These are phyloP conservation scores for Artibeus lituratus DNA, from an alignment of 2,797 vertebrate species.

Conservation along the genomic window DNA sequence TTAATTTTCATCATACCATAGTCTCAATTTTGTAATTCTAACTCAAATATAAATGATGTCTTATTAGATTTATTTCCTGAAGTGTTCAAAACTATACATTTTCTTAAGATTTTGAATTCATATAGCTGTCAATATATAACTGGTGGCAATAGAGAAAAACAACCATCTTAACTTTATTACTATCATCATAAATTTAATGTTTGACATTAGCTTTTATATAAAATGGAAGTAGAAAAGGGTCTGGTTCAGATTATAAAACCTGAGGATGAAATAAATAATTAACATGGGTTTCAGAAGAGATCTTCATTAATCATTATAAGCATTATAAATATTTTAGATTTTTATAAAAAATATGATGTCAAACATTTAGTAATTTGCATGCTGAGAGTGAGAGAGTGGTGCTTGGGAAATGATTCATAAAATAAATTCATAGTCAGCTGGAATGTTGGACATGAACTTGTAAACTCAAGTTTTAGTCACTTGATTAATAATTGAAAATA, in stretches of 20 bases:
- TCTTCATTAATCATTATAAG: conserved; percentile 76
- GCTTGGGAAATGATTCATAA: conserved; percentile 29
- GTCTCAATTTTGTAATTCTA: conserved; percentile 30
- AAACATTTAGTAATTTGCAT: conserved; percentile 70
- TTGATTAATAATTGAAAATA: background rate
- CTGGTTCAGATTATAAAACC: conserved; percentile 50
- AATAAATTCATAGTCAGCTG: conserved; percentile 40
- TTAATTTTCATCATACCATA: conserved; percentile 29
- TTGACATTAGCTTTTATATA: conserved; percentile 59
- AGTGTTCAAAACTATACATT: conserved; percentile 21
- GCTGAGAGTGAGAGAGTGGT: conserved; percentile 24
- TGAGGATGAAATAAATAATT: conserved; percentile 56
- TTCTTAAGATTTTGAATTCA: conserved; percentile 34
- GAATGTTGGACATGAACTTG: conserved; percentile 30
- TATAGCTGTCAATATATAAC: conserved; percentile 75
- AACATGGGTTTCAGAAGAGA: conserved; percentile 67
- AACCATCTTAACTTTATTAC: conserved; percentile 77
- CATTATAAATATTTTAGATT: conserved; percentile 76
- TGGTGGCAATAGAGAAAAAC: conserved; percentile 81
- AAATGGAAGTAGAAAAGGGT: conserved; percentile 43
- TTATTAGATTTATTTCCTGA: conserved; percentile 39
- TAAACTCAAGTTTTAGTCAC: background rate
- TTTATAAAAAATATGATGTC: conserved; percentile 72
- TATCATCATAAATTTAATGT: conserved; percentile 74
- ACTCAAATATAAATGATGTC: conserved; percentile 22